phyloP scores from a whole-genome alignment of 2,113 vertebrate genomes.

The Peromyscus leucopus region DNA sequence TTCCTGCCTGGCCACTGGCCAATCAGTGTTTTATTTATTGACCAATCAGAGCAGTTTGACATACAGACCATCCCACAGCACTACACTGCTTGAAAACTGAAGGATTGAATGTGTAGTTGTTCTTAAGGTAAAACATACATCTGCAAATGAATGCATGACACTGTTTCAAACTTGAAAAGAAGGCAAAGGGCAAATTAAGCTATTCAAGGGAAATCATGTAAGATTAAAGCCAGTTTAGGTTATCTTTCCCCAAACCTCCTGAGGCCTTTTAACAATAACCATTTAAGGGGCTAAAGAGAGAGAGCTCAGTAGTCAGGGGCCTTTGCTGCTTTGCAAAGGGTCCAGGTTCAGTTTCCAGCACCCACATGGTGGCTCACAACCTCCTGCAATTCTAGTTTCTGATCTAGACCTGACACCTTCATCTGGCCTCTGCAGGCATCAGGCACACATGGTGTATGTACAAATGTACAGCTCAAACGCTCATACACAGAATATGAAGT shows the following conservation, averaged over 20 bases:
- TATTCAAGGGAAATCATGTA: not conserved
- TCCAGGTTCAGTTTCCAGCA: not conserved
- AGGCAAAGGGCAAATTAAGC: not conserved
- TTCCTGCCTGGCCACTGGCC: too few species aligned
- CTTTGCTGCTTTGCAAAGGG: not conserved
- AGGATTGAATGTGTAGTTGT: not conserved
- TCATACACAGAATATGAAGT: not conserved
- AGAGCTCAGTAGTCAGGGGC: not conserved
- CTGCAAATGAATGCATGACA: not conserved
- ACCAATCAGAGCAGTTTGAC: too few species aligned
- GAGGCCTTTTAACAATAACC: not conserved
- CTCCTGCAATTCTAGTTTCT: not conserved
- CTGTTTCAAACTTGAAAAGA: constrained; percentile 4
- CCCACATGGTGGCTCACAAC: not conserved
- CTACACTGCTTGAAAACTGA: not conserved
- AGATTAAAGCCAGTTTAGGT: not conserved
- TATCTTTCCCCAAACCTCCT: not conserved
- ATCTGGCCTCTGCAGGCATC: not conserved
- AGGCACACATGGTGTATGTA: not conserved
- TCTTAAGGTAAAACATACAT: not conserved
- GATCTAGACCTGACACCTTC: not conserved
- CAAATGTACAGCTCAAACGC: not conserved
- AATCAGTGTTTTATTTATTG: too few species aligned
- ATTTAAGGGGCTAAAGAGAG: not conserved
- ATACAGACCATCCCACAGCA: too few species aligned